Conservation (phyloP, 2,888 invertebrate genomes). For the Chalcosyrphus nemorum region DNA sequence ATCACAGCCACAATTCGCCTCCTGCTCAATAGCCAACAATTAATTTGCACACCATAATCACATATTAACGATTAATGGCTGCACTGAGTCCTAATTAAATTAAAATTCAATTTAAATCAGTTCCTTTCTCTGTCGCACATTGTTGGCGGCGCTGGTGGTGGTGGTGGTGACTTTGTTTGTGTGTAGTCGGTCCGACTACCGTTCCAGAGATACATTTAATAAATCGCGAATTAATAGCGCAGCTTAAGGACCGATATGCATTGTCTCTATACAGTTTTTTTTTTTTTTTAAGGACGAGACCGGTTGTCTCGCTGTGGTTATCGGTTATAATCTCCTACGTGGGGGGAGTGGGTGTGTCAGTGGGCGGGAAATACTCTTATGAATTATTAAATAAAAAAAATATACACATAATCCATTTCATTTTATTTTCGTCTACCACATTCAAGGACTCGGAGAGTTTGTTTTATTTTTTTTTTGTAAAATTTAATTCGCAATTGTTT, state of each 20-base stretch:
- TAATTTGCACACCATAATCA: slow-evolving; percentile 72
- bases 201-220: slow-evolving; percentile 56
- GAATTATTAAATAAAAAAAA: slow-evolving; percentile 52
- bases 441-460: background rate
- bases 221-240: slow-evolving; percentile 69
- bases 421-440: slow-evolving; percentile 17
- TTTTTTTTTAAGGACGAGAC: background rate
- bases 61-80: slow-evolving; percentile 72
- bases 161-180: background rate
- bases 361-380: slow-evolving; percentile 37
- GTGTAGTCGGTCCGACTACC: background rate
- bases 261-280: background rate
- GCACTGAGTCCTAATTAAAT: slow-evolving; percentile 69
- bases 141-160: background rate
- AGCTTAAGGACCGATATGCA: slow-evolving; percentile 53
- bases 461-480: slow-evolving; percentile 31
- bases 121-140: slow-evolving; percentile 1
- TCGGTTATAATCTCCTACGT: slow-evolving; percentile 2
- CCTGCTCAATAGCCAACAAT: slow-evolving; percentile 70
- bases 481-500: slow-evolving; percentile 63
- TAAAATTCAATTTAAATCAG: slow-evolving; percentile 70
- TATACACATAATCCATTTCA: slow-evolving; percentile 46
- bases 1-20: slow-evolving; percentile 31
- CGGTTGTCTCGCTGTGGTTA: background rate
- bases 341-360: slow-evolving; percentile 3